These are phyloP conservation scores for Limosa lapponica DNA, from an alignment of 2,797 vertebrate species.

Conservation along the genomic window DNA sequence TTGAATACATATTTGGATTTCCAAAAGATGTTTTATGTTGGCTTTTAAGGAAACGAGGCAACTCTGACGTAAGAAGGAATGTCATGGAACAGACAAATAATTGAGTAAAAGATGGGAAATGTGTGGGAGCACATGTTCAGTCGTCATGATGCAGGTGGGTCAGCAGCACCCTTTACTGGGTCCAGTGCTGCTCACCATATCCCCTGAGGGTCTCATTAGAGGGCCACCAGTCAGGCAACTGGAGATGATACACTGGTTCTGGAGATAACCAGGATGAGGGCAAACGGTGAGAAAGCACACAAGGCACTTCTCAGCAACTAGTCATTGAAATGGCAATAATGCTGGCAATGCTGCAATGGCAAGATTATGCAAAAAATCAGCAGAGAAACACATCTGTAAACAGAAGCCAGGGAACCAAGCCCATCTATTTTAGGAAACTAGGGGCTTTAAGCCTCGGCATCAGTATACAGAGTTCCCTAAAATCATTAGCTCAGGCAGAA, in stretches of 20 bases:
- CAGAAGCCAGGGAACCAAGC: neutral
- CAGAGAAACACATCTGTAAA: neutral
- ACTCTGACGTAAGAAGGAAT: neutral
- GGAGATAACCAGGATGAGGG: neutral
- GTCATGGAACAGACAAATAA: neutral
- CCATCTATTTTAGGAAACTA: neutral
- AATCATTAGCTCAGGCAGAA: neutral
- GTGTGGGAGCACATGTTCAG: rapidly evolving
- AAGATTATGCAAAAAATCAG: neutral
- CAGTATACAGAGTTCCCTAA: neutral
- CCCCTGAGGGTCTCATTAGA: neutral
- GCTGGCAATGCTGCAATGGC: neutral
- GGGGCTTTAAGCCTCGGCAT: neutral
- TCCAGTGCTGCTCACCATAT: neutral
- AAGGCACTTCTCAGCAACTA: neutral
- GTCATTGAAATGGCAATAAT: neutral
- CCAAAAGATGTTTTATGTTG: neutral
- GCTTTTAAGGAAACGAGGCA: neutral
- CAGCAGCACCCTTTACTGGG: neutral
- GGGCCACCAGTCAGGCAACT: neutral
- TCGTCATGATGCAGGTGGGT: rapidly evolving
- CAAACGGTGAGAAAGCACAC: neutral
- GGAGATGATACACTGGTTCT: neutral
- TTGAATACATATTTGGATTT: neutral
- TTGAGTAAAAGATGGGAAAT: neutral